Conservation (phyloP, 2,113 vertebrate species). For the Zapus hudsonius region DNA sequence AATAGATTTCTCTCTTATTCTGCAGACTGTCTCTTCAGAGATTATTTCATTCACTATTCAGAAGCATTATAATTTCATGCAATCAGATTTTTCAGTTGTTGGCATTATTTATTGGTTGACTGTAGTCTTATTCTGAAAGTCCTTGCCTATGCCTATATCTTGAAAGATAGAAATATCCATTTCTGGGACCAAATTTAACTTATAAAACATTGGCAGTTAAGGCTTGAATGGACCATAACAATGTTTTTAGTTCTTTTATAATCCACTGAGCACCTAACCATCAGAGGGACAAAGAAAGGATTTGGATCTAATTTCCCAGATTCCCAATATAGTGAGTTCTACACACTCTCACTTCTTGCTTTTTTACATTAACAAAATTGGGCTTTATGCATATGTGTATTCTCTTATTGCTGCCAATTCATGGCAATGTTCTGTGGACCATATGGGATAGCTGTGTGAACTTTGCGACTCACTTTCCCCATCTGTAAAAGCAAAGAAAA, state of each 20-base stretch:
- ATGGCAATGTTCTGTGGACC: conserved; percentile 6
- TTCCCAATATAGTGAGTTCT: not conserved
- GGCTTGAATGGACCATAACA: not conserved
- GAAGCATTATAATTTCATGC: too few relatives aligned
- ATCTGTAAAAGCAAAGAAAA: too few relatives aligned
- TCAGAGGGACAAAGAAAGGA: not conserved
- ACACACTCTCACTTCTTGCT: not conserved
- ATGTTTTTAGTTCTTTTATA: not conserved
- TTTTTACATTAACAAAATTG: conserved; percentile 6
- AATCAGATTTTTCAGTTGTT: too few relatives aligned
- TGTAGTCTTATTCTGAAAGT: too few relatives aligned
- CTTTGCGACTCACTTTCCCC: conserved; percentile 53
- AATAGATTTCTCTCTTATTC: too few relatives aligned
- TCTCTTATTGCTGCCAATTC: conserved; percentile 1
- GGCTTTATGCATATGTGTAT: not conserved
- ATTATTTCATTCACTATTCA: too few relatives aligned
- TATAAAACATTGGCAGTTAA: not conserved
- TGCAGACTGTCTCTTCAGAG: too few relatives aligned
- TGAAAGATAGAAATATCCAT: not conserved
- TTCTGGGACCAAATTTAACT: not conserved
- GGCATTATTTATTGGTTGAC: too few relatives aligned
- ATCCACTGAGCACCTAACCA: not conserved
- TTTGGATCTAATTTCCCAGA: not conserved
- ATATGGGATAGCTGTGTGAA: conserved; percentile 34
- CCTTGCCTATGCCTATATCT: too few relatives aligned